Percentiles rank a stretch among this genome's conserved stretches.
phyloP scores from a whole-genome alignment of 2,888 invertebrate genomes.

The Pammene aurita region DNA sequence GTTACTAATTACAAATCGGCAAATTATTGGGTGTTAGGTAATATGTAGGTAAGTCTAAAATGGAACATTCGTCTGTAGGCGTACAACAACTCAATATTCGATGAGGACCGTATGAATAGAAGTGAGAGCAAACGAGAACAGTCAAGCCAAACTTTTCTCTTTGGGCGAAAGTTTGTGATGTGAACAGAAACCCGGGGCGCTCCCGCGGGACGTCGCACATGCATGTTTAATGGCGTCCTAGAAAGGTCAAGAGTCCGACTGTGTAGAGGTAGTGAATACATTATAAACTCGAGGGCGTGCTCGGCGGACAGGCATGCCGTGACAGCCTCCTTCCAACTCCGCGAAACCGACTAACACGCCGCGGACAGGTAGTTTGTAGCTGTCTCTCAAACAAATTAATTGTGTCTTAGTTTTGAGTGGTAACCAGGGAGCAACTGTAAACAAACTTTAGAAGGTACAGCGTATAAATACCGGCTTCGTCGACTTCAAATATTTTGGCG shows the following conservation, averaged over 20 bases:
- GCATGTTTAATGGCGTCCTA: constrained; percentile 80
- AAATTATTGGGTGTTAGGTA: background rate
- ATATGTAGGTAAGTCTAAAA: background rate
- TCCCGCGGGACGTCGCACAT: constrained; percentile 72
- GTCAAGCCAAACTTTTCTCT: constrained; percentile 75
- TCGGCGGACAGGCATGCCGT: constrained; percentile 57
- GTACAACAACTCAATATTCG: constrained; percentile 53
- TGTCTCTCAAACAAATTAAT: constrained; percentile 81
- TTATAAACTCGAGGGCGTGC: constrained; percentile 69
- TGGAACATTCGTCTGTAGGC: constrained; percentile 48
- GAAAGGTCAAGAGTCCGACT: constrained; percentile 79
- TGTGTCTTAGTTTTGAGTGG: constrained; percentile 76
- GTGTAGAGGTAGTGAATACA: constrained; percentile 75
- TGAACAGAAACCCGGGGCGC: constrained; percentile 69
- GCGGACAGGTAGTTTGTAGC: constrained; percentile 78
- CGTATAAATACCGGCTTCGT: constrained; percentile 58
- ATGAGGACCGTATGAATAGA: constrained; percentile 56
- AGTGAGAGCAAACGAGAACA: constrained; percentile 70
- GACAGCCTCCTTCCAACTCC: constrained; percentile 74
- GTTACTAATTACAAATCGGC: background rate
- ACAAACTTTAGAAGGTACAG: constrained; percentile 73
- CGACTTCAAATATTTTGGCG: constrained; percentile 56
- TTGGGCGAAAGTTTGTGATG: constrained; percentile 74
- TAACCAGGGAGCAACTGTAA: constrained; percentile 69
- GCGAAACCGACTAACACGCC: constrained; percentile 56